Evolutionary conservation across 2,888 invertebrate species (phyloP), one percentile per base, ranked within the genome.

Genomic region (Linyphia triangularis): DNA sequence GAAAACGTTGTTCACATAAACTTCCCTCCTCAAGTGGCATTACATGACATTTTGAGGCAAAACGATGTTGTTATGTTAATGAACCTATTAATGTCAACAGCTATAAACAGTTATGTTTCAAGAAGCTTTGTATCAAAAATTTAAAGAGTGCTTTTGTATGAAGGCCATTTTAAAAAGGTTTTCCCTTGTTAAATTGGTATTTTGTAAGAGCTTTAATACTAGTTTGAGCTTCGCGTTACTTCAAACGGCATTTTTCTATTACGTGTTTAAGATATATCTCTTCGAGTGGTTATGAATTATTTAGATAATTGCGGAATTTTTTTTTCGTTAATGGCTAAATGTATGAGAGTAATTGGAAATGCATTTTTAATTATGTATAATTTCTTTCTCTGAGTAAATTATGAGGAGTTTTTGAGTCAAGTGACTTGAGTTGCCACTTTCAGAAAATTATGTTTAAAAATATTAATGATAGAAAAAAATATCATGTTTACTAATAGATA

Each of bases 31-130:
- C n/a, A 43, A 30, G 26, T 22, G 40, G 19, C 78, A 67, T 33
- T 67, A 24, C 30, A 77, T 77, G 77, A 24, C 65, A 78, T 24
- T 65, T 73, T 73, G 24, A 37, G 77, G 33, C 33, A 59, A 28
- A 79, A 79, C 67, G 67, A 57, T 65, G 57, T 28, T 73, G 51
- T 67, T 81, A 81, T 81, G 81, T 69, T 81, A 81, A 81, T 81
- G 81, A 81, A 81, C 69, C 81, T 81, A 81, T 81, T 81, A 81
- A 70, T 70, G 81, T 81, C 81, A 81, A 59, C 81, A 81, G 69
- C 69, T 81, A 69, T 33, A 81, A 81, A 69, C 81, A 70, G 67
- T 59, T 59, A 61, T 33, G 30, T n/a, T 59, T 77, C 24, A 13
- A 81, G 67, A 57, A 67, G 67, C 43, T 40, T 59, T 65, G 69